These are phyloP conservation scores for Pristionchus pacificus DNA, from an alignment of 1,140 invertebrate species.

Conservation along the genomic window DNA sequence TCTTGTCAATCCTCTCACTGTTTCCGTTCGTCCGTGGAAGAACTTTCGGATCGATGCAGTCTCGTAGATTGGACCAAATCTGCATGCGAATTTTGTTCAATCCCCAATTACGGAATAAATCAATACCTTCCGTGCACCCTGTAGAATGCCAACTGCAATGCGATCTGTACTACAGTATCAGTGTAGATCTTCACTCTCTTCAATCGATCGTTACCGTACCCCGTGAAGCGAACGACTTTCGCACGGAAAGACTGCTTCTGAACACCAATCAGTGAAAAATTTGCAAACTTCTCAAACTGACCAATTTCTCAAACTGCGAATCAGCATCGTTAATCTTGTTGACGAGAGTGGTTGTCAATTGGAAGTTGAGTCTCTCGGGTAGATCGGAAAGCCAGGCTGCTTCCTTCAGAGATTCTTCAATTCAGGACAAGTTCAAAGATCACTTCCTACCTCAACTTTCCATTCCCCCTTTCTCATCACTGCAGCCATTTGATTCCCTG, in stretches of 20 bases:
- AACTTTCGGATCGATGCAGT: conserved; percentile 62
- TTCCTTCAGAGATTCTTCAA: background rate
- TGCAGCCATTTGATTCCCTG: conserved; percentile 19
- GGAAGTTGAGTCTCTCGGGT: conserved; percentile 4
- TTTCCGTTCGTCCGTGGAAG: conserved; percentile 62
- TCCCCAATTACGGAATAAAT: background rate
- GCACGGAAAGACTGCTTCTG: conserved; percentile 21
- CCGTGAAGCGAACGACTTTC: conserved; percentile 9
- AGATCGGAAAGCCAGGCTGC: background rate
- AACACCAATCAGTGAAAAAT: conserved; percentile 3
- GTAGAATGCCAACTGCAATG: conserved; percentile 32
- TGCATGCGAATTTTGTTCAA: conserved; percentile 15
- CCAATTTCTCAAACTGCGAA: conserved; percentile 21
- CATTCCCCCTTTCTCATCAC: conserved; percentile 21
- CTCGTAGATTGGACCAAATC: conserved; percentile 59
- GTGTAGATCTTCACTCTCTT: conserved; percentile 32
- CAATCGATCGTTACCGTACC: conserved; percentile 31
- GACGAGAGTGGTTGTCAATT: background rate
- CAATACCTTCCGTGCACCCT: conserved; percentile 27
- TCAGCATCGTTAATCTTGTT: conserved; percentile 13
- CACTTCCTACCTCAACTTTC: conserved; percentile 15
- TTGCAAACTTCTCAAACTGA: background rate
- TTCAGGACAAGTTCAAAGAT: background rate
- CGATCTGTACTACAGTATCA: conserved; percentile 38
- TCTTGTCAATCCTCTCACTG: conserved; percentile 60